Base-by-base conservation (phyloP, 1,140 invertebrate species). In the Leptinotarsa lineolata region DNA sequence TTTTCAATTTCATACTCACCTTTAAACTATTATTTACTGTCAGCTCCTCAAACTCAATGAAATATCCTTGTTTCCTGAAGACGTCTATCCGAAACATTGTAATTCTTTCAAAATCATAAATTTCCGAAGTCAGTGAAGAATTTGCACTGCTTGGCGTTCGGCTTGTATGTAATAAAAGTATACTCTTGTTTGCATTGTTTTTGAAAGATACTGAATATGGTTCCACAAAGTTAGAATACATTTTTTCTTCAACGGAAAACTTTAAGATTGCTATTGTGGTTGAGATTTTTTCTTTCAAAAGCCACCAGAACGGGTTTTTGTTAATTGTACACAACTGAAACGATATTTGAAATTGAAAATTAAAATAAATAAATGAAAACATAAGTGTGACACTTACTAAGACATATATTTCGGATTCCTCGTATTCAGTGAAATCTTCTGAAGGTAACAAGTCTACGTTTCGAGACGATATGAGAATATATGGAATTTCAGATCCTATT, bases 11-110 rank as follows among this genome's bases (percentile, higher is more conserved):
- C 39, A 45, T 58, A 60, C 72, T 65, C 60, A 73, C 76, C 15
- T 75, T 60, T 58, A 68, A 72, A 64, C 16, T 58, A 58, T 67
- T 44, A 8, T 59, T 24, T 1, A 2, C 13, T 16, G 39, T 16
- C 16, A 77, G 68, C n/a, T 74, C 63, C 16, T 24, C n/a, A 68
- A 77, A 77, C n/a, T 18, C 60, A n/a, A 77, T 46, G 13, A 65
- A 61, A 73, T 71, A 77, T 5, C 68, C 58, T 30, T 60, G 72
- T 59, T 73, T 61, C n/a, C 30, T 60, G 15, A 24, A 24, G 15
- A 73, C 73, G 22, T 68, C 72, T 66, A 77, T 77, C 4, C 73
- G 66, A 75, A 73, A 68, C 30, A 68, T 61, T 11, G 76, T 71
- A 16, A 77, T 68, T 44, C 6, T 39, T 15, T 75, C 71, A 44